Base-by-base conservation (phyloP, 1,140 invertebrate species). In the Batillaria attramentaria region DNA sequence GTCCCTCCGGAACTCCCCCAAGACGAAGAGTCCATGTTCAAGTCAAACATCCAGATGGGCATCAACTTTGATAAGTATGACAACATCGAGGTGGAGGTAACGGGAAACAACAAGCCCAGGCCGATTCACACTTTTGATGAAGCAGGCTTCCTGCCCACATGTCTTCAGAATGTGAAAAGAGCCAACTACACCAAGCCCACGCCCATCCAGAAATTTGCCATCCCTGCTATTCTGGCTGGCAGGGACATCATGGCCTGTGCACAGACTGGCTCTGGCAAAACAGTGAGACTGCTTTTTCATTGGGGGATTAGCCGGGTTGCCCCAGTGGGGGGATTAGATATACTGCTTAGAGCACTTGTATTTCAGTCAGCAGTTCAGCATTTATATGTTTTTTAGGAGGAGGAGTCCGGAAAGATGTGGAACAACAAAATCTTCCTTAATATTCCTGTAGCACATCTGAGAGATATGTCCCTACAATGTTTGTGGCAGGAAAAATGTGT, bases 191-290 rank as follows among this genome's bases (percentile, higher is more conserved):
- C 84, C 0, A 95, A 94, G 84, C 97, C 97, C 0, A 99, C 98
- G 0, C 97, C 98, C 0, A 95, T 99, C 54, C 98, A 99, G 87
- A 97, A 98, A 86, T 92, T 95, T 82, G 94, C 96, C 0, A 94
- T 99, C 66, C 97, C 98, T 0, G 95, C 96, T 24, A 94, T 99
- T 54, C 89, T 94, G 87, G 91, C 79, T 0, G 94, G 94, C 6
- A 90, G 96, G 66, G 98, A 99, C 92, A 84, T 99, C 13, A 99
- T 99, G 97, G 97, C 95, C 0, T 99, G 98, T 90, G 98, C 98
- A 0, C 97, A 99, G 91, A 99, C 98, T 54, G 98, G 98, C 0
- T 98, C 97, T 0, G 98, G 98, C 46, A 99, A 99, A 93, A 98
- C 97, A 20, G 93, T 93, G 90, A 91, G n/a, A 18, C 16, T 54